Percentiles rank a stretch among this genome's conserved stretches.
These are phyloP conservation scores for Molossus alvarezi DNA, from an alignment of 2,797 vertebrate genomes.

Conservation along the genomic window DNA sequence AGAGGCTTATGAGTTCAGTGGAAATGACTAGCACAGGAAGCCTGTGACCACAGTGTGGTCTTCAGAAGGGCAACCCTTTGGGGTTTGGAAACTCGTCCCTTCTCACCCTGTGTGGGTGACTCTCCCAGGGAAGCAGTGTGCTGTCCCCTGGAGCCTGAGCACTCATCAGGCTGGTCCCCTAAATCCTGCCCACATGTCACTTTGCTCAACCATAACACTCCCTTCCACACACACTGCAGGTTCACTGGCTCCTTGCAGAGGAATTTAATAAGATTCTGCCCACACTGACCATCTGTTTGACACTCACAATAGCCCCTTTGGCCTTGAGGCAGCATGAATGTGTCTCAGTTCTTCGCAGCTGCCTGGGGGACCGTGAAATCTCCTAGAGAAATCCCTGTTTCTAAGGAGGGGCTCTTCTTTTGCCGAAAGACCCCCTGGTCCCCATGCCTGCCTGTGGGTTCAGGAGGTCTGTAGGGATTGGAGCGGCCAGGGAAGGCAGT, in stretches of 20 bases:
- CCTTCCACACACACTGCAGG: not conserved
- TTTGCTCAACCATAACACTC: not conserved
- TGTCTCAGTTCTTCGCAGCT: not conserved
- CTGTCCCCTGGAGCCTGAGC: too few species aligned
- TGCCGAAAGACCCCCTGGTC: not conserved
- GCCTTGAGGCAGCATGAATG: not conserved
- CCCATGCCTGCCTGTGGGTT: accelerated
- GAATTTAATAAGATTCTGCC: accelerated
- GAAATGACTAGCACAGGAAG: too few species aligned
- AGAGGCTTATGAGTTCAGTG: too few species aligned
- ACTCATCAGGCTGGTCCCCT: not conserved
- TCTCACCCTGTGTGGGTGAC: too few species aligned
- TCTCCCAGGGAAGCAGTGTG: not conserved
- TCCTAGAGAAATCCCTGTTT: not conserved
- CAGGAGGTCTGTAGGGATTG: too few species aligned
- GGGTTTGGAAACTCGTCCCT: too few species aligned
- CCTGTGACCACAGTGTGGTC: too few species aligned
- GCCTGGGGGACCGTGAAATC: accelerated
- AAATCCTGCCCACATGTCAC: accelerated
- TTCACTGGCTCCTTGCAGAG: not conserved
- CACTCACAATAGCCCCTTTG: not conserved
- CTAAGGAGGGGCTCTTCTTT: not conserved
- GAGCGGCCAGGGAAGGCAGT: not conserved
- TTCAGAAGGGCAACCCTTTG: too few species aligned
- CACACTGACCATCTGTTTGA: not conserved